Conservation (phyloP, 2,113 vertebrate species). For the Aramus guarauna region DNA sequence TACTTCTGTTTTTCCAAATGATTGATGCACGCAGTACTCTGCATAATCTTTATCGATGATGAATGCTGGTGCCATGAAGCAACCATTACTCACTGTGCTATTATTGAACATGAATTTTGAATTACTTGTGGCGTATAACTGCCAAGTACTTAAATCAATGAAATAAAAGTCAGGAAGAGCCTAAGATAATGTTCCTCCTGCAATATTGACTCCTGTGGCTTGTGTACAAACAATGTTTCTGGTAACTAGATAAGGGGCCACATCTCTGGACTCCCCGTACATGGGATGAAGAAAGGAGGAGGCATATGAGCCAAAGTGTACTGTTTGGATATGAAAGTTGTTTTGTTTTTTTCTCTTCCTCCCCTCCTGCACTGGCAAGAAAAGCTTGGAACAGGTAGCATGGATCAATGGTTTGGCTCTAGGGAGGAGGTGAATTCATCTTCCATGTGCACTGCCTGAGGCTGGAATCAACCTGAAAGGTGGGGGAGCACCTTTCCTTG, state of each 20-base stretch:
- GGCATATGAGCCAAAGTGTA: background rate
- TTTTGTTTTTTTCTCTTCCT: background rate
- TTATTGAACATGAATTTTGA: slow-evolving; percentile 29
- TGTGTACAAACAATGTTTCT: background rate
- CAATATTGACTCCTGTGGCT: background rate
- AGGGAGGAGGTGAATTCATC: background rate
- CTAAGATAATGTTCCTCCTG: background rate
- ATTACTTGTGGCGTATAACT: background rate
- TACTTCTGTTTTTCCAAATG: background rate
- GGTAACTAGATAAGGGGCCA: background rate
- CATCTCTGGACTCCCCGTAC: background rate
- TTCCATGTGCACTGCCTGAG: background rate
- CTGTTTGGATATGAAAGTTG: background rate
- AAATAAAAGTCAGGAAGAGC: background rate
- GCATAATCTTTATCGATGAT: background rate
- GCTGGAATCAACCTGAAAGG: background rate
- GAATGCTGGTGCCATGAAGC: background rate
- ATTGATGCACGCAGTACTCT: background rate
- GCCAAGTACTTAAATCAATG: background rate
- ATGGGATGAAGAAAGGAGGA: rapidly evolving
- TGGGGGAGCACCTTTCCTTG: background rate
- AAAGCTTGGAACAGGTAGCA: background rate
- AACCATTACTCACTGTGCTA: background rate
- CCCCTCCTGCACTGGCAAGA: background rate
- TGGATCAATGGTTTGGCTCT: background rate